phyloP scores from a whole-genome alignment of 2,113 vertebrate species.

The Accipiter virgatus region DNA sequence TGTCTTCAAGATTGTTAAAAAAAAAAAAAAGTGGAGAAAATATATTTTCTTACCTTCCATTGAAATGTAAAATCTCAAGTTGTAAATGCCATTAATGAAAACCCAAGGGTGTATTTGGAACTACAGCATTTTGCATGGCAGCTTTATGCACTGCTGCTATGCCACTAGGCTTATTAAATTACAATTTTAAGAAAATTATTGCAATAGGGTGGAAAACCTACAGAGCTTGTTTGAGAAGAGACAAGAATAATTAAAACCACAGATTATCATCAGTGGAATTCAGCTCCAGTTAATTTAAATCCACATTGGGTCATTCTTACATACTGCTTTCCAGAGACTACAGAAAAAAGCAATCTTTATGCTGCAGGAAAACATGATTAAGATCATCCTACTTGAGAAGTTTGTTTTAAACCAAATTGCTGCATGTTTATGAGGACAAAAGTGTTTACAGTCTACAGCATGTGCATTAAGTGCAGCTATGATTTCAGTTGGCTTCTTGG shows the following conservation, averaged over 20 bases:
- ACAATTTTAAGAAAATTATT: neutral
- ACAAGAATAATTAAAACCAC: constrained; percentile 36
- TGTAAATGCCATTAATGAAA: neutral
- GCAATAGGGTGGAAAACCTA: neutral
- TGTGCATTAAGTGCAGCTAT: neutral
- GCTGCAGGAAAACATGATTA: neutral
- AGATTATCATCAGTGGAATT: constrained; percentile 20
- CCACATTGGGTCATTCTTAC: neutral
- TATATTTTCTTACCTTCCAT: neutral
- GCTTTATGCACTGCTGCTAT: neutral
- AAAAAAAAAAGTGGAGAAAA: neutral
- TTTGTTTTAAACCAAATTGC: constrained; percentile 17
- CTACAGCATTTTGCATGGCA: neutral
- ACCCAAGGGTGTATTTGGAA: neutral
- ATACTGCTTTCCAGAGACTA: neutral
- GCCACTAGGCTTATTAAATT: constrained; percentile 2
- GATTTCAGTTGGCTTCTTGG: constrained; percentile 21
- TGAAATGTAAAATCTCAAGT: neutral
- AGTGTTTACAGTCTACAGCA: neutral
- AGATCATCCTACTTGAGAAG: neutral
- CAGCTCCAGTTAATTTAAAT: constrained; percentile 43
- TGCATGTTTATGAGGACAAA: neutral
- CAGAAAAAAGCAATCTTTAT: neutral
- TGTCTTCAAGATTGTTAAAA: neutral
- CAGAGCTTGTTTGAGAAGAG: neutral